Percentiles rank a stretch among this genome's conserved stretches.
These are phyloP conservation scores for Eristalinus aeneus DNA, from an alignment of 2,888 invertebrate genomes.

Conservation along the genomic window DNA sequence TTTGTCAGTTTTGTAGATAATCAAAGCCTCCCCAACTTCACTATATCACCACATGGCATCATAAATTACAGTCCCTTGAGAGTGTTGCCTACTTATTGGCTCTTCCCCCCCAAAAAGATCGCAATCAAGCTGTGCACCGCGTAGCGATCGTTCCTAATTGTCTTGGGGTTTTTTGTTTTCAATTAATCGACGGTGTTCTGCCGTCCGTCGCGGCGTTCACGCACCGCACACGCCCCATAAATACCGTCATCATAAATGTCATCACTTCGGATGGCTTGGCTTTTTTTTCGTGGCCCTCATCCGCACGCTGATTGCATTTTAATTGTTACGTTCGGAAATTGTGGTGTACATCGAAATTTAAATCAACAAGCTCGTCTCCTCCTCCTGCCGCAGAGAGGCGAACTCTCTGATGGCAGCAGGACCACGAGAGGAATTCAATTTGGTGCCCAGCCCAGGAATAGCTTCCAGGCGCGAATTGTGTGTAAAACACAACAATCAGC, in stretches of 20 bases:
- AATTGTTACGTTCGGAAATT: constrained; percentile 76
- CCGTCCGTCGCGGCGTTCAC: not conserved
- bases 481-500: constrained; percentile 70
- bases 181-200: not conserved
- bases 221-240: constrained; percentile 31
- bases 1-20: too few relatives aligned
- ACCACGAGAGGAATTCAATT: constrained; percentile 59
- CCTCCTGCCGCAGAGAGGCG: not conserved
- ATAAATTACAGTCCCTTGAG: too few relatives aligned
- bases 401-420: not conserved
- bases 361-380: constrained; percentile 71
- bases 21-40: too few relatives aligned
- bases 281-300: constrained; percentile 2
- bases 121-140: not conserved
- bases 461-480: constrained; percentile 70
- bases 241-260: constrained; percentile 58
- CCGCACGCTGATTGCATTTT: constrained; percentile 77
- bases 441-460: constrained; percentile 55
- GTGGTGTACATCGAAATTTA: constrained; percentile 73
- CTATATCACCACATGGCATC: too few relatives aligned
- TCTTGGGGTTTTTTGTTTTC: not conserved
- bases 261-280: constrained; percentile 34
- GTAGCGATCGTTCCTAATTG: not conserved
- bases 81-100: not conserved
- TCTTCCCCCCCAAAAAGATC: not conserved